phyloP scores from a whole-genome alignment of 2,888 invertebrate genomes.

The Alloplasta piceator region DNA sequence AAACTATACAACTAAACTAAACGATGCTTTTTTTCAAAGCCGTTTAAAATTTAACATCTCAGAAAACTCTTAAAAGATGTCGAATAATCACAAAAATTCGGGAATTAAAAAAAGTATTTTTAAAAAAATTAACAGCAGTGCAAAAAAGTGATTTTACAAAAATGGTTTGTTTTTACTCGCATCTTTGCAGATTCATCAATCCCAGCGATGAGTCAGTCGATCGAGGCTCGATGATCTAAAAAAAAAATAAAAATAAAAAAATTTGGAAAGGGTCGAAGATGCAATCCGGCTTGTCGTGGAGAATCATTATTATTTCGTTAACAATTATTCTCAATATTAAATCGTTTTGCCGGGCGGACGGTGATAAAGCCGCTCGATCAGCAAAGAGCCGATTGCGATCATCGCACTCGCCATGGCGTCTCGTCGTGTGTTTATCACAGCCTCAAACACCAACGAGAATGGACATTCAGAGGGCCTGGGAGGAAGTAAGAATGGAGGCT shows the following conservation, averaged over 20 bases:
- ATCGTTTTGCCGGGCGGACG: constrained; percentile 70
- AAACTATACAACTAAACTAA: too few relatives aligned
- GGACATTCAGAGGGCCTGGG: constrained; percentile 81
- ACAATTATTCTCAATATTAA: constrained; percentile 69
- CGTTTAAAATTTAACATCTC: too few relatives aligned
- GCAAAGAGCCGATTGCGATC: constrained; percentile 71
- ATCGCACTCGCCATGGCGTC: constrained; percentile 76
- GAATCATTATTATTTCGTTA: constrained; percentile 73
- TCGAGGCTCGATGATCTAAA: constrained; percentile 50
- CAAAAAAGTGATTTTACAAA: too few relatives aligned
- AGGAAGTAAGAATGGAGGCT: constrained; percentile 78
- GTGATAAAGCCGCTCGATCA: constrained; percentile 74
- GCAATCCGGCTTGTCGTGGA: constrained; percentile 72
- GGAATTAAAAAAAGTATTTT: too few relatives aligned
- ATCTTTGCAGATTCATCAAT: constrained; percentile 56
- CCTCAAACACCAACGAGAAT: constrained; percentile 74
- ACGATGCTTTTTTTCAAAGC: too few relatives aligned
- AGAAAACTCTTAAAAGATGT: too few relatives aligned
- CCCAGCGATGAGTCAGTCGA: constrained; percentile 56
- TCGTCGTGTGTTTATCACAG: constrained; percentile 80
- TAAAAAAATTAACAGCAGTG: too few relatives aligned
- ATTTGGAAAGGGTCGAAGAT: constrained; percentile 72
- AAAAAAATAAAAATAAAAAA: constrained; percentile 33
- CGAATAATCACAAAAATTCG: too few relatives aligned
- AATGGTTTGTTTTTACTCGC: not conserved